Conservation (phyloP, 92 coral and sea anemone genomes). For the Porites lobata region DNA sequence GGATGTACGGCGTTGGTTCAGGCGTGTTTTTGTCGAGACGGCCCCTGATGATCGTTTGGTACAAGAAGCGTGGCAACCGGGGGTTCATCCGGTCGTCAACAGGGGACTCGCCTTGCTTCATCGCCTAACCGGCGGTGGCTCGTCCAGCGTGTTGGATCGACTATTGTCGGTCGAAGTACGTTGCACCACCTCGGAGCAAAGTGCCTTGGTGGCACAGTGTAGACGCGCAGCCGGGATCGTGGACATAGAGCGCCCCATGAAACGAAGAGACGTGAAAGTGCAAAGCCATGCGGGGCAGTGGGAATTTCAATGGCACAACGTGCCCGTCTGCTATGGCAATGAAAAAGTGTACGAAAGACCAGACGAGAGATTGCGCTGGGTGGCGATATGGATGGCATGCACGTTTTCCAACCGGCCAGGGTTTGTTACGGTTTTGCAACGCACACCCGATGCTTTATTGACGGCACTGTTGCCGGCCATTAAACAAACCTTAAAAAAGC, state of each 20-base stretch:
- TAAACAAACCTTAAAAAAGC: background rate
- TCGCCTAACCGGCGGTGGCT: background rate
- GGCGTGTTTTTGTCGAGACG: background rate
- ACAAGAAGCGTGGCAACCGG: background rate
- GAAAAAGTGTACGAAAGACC: background rate
- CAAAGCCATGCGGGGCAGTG: background rate
- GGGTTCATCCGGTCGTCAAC: background rate
- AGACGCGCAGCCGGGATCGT: constrained; percentile 6
- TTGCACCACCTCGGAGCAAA: background rate
- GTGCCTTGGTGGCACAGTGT: constrained; percentile 5
- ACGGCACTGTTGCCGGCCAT: background rate
- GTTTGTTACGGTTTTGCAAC: background rate
- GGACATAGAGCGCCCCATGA: background rate
- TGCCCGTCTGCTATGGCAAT: background rate
- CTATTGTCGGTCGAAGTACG: constrained; percentile 3
- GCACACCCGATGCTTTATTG: background rate
- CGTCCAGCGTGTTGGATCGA: background rate
- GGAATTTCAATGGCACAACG: background rate
- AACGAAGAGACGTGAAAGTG: no score
- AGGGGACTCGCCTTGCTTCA: background rate
- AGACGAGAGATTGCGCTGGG: constrained; percentile 6
- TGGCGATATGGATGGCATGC: constrained; percentile 2
- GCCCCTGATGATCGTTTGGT: constrained; percentile 13
- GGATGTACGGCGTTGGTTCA: background rate
- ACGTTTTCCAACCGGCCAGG: background rate